A percentile compares a stretch with the other conserved stretches of the same genome.
phyloP scores from a whole-genome alignment of 2,113 vertebrate genomes.

The Scytalopus superciliaris region DNA sequence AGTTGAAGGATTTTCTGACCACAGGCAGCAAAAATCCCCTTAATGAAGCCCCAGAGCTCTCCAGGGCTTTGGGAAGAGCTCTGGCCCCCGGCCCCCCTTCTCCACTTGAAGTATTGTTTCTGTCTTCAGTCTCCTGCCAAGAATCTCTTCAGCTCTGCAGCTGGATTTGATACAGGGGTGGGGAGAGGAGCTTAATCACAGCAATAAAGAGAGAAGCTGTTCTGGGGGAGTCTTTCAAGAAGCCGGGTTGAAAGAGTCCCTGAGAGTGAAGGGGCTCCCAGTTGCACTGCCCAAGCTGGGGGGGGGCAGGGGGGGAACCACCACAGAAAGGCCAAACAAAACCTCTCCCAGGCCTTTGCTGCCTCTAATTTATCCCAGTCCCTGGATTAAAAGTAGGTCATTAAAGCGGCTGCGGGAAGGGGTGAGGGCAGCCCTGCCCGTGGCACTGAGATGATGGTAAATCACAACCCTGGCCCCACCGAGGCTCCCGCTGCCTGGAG shows the following conservation, averaged over 20 bases:
- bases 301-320: background rate
- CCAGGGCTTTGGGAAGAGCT: slow-evolving; percentile 59
- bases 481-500: background rate
- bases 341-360: slow-evolving; percentile 18
- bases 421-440: background rate
- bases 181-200: slow-evolving; percentile 59
- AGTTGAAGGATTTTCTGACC: slow-evolving; percentile 64
- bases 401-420: background rate
- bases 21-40: slow-evolving; percentile 63
- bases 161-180: slow-evolving; percentile 67
- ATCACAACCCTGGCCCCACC: background rate
- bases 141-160: slow-evolving; percentile 66
- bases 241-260: slow-evolving; percentile 20
- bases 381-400: slow-evolving; percentile 15
- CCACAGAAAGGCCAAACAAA: slow-evolving; percentile 16
- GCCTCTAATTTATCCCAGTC: background rate
- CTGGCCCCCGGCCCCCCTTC: slow-evolving; percentile 15
- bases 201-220: slow-evolving; percentile 56
- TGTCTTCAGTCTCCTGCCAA: slow-evolving; percentile 62
- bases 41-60: slow-evolving; percentile 62
- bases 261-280: background rate
- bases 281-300: background rate
- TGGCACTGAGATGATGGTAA: background rate
- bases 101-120: slow-evolving; percentile 64
- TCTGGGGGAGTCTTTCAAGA: slow-evolving; percentile 51